Base-by-base conservation (phyloP, 2,888 invertebrate species). In the Lasius platythorax region DNA sequence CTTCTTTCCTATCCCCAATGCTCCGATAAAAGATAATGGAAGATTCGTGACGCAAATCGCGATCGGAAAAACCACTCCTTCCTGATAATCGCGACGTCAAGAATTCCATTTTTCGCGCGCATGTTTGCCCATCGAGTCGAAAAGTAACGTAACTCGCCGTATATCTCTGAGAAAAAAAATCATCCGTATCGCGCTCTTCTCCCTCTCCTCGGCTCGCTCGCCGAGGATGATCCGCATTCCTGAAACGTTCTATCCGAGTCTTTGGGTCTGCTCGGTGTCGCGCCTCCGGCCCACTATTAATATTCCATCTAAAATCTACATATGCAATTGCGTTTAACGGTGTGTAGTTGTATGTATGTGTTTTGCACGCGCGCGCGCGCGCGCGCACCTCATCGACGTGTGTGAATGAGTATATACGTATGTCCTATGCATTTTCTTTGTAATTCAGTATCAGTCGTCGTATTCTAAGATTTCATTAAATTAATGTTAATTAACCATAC, bases 221-320 rank as follows among this genome's bases (percentile, higher is more conserved):
- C 61, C 81, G 78, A 83, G 84, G 82, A 68, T 33, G 28, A 28
- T 84, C 67, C 37, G 85, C 93, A 92, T 91, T 93, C 93, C 92
- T 92, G 93, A 93, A 94, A 94, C 95, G 95, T 95, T 94, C 93
- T 90, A 93, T 95, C 94, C 95, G 93, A 95, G 95, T 95, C 89
- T 89, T 93, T 89, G 92, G 92, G 94, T 88, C 86, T 79, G 58
- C 61, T 73, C 73, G 79, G 61, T 81, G 28, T 73, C 33, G 79
- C 70, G 50, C 79, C 70, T 23, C 28, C 46, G 46, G 33, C 8
- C 72, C 30, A 56, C 23, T 79, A 74, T 68, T 78, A 72, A 70
- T 70, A 70, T 78, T 43, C 67, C 50, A 76, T n/a, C 28, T 67
- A 61, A 67, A 30, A 28, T 61, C 53, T 78, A 75, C 28, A 67